phyloP scores from a whole-genome alignment of 2,113 vertebrate genomes.

The Tragelaphus imberbis region DNA sequence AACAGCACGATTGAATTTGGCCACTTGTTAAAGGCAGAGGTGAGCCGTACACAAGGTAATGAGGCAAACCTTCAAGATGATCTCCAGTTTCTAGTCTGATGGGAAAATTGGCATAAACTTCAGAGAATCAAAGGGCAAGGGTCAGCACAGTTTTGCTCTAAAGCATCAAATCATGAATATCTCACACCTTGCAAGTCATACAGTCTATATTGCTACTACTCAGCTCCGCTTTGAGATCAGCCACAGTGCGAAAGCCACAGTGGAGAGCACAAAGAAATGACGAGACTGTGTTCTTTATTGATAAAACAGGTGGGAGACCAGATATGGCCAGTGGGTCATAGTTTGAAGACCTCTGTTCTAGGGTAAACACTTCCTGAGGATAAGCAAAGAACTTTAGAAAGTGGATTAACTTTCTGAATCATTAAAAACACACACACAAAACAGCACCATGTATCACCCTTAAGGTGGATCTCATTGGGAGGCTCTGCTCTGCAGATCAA shows the following conservation, averaged over 20 bases:
- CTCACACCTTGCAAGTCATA: not conserved
- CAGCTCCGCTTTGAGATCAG: not conserved
- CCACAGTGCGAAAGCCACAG: not conserved
- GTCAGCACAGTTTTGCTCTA: not conserved
- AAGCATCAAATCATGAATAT: not conserved
- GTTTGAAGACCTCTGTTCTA: not conserved
- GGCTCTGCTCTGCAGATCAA: not conserved
- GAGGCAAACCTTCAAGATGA: not conserved
- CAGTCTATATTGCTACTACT: not conserved
- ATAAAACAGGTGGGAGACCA: not conserved
- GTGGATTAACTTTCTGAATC: not conserved
- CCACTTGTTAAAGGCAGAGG: not conserved
- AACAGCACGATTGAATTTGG: not conserved
- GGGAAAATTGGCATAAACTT: not conserved
- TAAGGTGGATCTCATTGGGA: not conserved
- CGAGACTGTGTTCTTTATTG: not conserved
- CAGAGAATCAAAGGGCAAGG: not conserved
- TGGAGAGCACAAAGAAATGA: not conserved
- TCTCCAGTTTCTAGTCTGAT: not conserved
- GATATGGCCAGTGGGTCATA: too few species aligned
- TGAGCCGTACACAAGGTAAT: not conserved
- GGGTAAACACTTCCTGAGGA: not conserved
- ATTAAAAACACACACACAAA: not conserved
- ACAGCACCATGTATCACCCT: accelerated
- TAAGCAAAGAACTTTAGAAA: not conserved